Evolutionary conservation across 2,113 vertebrate genomes (phyloP), one percentile per base, ranked within the genome.

Genomic region (Tachysurus fulvidraco): DNA sequence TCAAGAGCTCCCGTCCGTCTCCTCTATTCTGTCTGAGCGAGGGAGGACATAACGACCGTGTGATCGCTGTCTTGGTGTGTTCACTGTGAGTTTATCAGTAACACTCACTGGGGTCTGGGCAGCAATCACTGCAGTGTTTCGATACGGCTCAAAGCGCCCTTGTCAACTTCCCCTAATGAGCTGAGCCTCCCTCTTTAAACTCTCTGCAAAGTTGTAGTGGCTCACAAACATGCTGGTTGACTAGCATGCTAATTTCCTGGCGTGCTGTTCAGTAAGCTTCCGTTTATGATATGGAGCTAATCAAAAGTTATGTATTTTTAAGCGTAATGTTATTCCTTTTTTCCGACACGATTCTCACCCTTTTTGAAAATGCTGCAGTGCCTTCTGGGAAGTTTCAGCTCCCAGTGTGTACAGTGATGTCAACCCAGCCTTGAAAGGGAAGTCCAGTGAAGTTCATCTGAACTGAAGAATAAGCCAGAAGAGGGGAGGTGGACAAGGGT

Each of bases 111-210:
- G 16, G 54, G 10, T 65, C 62, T 60, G 8, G 78, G 3, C 78
- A 80, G 78, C 55, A 41, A 59, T 80, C 54, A 21, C 78, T 23
- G 78, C 55, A 21, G 55, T 25, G 78, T 25, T 59, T 19, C 28
- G 6, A 14, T 59, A 59, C 11, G 30, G 54, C 23, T 41, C 30
- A 41, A 21, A 59, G 30, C 55, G 78, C 78, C 30, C 30, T 80
- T 80, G 30, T 60, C 10, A 16, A 78, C 76, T 78, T 78, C 76
- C 76, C 76, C 76, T 78, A 13, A 54, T 14, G 50, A 44, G 71
- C 71, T 8, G 71, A 50, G 71, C 44, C 19, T 46, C 71, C 41
- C 50, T 0, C 21, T 74, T 11, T 50, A 4, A 23, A 13, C 4
- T 12, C 36, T 12, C 3, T 25, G n/a, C 11, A 46, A 44, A 52